Percentiles rank a stretch among this genome's conserved stretches.
phyloP scores from a whole-genome alignment of 2,888 invertebrate genomes.

The Masnerella sp. region DNA sequence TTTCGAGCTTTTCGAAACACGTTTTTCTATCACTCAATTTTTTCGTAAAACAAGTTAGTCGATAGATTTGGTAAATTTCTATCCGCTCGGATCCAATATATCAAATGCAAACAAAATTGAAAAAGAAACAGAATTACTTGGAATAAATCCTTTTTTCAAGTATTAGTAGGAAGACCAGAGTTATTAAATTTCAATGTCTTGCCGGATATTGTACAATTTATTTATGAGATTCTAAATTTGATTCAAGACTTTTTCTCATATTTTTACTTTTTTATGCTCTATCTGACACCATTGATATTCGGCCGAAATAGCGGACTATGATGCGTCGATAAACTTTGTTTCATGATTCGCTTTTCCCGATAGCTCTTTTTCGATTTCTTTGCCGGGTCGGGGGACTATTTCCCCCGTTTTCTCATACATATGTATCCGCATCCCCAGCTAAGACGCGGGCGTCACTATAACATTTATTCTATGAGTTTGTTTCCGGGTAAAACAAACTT shows the following conservation, averaged over 20 bases:
- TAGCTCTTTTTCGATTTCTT: constrained; percentile 32
- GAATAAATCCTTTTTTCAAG: too few relatives aligned
- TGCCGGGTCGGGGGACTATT: constrained; percentile 9
- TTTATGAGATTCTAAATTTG: too few relatives aligned
- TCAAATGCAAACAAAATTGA: too few relatives aligned
- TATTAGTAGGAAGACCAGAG: too few relatives aligned
- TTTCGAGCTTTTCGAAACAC: too few relatives aligned
- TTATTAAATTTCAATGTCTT: too few relatives aligned
- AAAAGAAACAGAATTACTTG: too few relatives aligned
- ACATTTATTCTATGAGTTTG: constrained; percentile 42
- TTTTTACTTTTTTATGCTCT: not conserved
- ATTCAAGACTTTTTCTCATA: not conserved
- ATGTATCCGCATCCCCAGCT: constrained; percentile 24
- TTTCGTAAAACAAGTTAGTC: too few relatives aligned
- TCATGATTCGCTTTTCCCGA: constrained; percentile 19
- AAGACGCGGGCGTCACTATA: constrained; percentile 19
- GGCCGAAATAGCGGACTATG: constrained; percentile 20
- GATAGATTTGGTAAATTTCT: too few relatives aligned
- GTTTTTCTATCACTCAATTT: too few relatives aligned
- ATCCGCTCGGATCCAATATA: too few relatives aligned
- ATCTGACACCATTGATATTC: constrained; percentile 4
- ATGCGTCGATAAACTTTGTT: constrained; percentile 23
- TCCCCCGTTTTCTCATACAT: constrained; percentile 28
- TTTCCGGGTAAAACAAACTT: constrained; percentile 17
- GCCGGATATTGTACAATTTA: too few relatives aligned